These are phyloP conservation scores for Botia kubotai DNA, from an alignment of 2,797 vertebrate species.

Conservation along the genomic window DNA sequence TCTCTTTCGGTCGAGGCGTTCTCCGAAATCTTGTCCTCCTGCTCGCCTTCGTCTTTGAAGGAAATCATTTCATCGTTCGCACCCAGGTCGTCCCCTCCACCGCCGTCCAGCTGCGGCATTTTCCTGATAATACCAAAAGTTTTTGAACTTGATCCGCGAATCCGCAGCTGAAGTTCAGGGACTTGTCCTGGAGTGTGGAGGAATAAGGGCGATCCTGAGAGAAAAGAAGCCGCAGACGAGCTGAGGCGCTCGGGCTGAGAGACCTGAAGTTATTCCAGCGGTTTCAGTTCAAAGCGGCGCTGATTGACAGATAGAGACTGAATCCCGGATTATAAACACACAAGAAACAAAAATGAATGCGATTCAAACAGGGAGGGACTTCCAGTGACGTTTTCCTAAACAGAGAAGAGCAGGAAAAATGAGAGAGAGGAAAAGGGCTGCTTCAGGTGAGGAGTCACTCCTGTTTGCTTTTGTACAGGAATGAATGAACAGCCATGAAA, in stretches of 20 bases:
- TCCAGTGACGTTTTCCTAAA: slow-evolving; percentile 95
- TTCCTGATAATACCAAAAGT: slow-evolving; percentile 80
- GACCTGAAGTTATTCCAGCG: slow-evolving; percentile 99
- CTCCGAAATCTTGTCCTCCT: slow-evolving; percentile 97
- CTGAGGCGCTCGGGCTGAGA: slow-evolving; percentile 94
- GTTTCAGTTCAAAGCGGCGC: slow-evolving; percentile 99
- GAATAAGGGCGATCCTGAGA: slow-evolving; percentile 84
- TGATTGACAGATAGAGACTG: slow-evolving; percentile 99
- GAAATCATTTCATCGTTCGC: slow-evolving; percentile 99
- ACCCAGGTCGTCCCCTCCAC: slow-evolving; percentile 98
- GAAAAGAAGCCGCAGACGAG: slow-evolving; percentile 91
- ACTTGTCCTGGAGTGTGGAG: slow-evolving; percentile 78
- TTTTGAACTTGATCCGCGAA: slow-evolving; percentile 77
- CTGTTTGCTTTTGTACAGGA: slow-evolving; percentile 64
- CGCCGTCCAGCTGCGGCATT: slow-evolving; percentile 99
- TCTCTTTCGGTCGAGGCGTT: slow-evolving; percentile 97
- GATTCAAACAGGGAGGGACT: slow-evolving; percentile 95
- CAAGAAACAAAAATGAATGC: slow-evolving; percentile 95
- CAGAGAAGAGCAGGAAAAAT: slow-evolving; percentile 80
- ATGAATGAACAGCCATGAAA: slow-evolving; percentile 62
- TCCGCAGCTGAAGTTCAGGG: slow-evolving; percentile 79
- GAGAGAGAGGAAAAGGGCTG: slow-evolving; percentile 61
- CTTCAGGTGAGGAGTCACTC: slow-evolving; percentile 68
- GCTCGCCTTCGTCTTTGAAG: slow-evolving; percentile 99
- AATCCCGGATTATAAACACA: slow-evolving; percentile 98